A percentile compares a stretch with the other conserved stretches of the same genome.
Conservation (phyloP, 2,888 invertebrate genomes). For the Nasonovia ribisnigri region DNA sequence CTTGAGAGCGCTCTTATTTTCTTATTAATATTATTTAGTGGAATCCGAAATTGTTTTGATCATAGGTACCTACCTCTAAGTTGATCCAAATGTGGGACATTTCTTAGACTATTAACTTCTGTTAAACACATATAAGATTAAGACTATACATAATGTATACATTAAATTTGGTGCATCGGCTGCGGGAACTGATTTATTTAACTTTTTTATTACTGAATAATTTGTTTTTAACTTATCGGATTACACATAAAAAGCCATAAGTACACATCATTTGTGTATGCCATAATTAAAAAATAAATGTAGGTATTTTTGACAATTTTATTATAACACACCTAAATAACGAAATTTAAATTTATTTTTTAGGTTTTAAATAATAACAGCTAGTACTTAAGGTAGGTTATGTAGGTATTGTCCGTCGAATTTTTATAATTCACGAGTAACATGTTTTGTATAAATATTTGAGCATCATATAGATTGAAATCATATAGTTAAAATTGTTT, state of each 20-base stretch:
- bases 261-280: neutral
- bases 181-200: neutral
- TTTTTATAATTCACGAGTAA: neutral
- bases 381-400: too few species aligned
- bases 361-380: neutral
- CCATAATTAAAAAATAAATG: neutral
- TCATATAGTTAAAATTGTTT: neutral
- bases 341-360: neutral
- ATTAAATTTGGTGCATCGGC: neutral
- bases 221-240: neutral
- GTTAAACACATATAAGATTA: neutral
- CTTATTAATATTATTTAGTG: neutral
- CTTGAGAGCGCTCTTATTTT: neutral
- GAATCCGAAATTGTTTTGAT: neutral
- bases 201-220: neutral
- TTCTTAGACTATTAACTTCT: neutral
- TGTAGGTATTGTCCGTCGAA: neutral
- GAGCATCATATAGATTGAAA: neutral
- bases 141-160: neutral
- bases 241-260: neutral
- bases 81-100: neutral
- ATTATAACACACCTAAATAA: neutral
- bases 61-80: neutral
- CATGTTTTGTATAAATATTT: neutral
- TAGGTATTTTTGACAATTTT: neutral